Evolutionary conservation across 2,888 invertebrate species (phyloP), one percentile per base, ranked within the genome.

Genomic region (Argyra leucocephala): DNA sequence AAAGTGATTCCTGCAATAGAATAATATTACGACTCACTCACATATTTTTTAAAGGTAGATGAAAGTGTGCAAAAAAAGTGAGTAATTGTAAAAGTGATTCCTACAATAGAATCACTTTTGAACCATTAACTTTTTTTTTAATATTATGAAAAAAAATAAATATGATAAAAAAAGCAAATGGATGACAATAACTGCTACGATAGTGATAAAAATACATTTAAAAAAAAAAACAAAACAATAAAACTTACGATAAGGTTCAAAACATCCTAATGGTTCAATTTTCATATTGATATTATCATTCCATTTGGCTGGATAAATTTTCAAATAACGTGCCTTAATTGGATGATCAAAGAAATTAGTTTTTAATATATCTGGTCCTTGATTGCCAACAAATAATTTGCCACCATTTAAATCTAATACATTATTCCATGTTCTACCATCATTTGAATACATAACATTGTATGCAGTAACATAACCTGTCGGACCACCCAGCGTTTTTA

Each of bases 241-340:
- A 21, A 24, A 81, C 83, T 83, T 80, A 85, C 85, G 82, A 75
- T 91, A 91, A 1, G 88, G 86, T 70, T 85, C 80, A 71, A 84
- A 91, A 75, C 94, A 94, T 7, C 93, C 93, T 18, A 87, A 80
- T 0, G 93, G 84, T 72, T 94, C 92, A 0, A 88, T 78, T 66
- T 87, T 84, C 77, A 94, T 81, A 70, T 89, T 88, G 37, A 93
- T 88, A 67, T 83, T 84, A 5, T 85, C 80, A 58, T 87, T 83
- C 91, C 91, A 93, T 64, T 86, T 85, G 0, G 82, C 74, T 0
- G 93, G 93, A 64, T 86, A 76, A 18, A 94, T 75, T 73, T 88
- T 88, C 1, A 94, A 69, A 72, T 86, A 89, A 69, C 85, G 84
- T 0, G 91, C 87, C 69, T 85, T 82, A 61, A 94, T 82, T 0